Percentiles rank a stretch among this genome's conserved stretches.
Conservation (phyloP, 1,140 invertebrate species). For the Drosophila jambulina region DNA sequence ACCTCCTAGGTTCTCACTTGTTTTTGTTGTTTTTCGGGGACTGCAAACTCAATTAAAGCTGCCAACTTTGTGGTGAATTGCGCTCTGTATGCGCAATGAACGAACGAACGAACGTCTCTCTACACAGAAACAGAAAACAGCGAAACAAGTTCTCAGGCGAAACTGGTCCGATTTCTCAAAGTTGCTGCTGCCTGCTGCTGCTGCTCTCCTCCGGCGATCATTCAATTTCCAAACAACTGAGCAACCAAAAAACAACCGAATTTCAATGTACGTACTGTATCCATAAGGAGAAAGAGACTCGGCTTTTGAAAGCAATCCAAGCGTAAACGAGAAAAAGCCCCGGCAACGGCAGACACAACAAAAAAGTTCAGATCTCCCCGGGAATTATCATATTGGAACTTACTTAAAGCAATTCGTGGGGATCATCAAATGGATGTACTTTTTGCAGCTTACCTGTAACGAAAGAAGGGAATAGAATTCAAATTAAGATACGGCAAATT, state of each 20-base stretch:
- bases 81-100: constrained; percentile 37
- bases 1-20: constrained; percentile 3
- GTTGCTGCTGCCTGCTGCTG: constrained; percentile 28
- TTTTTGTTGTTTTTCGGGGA: constrained; percentile 25
- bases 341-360: constrained; percentile 4
- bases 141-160: constrained; percentile 72
- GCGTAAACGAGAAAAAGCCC: constrained; percentile 15
- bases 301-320: constrained; percentile 28
- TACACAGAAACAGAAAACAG: constrained; percentile 15
- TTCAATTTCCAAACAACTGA: constrained; percentile 32
- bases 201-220: constrained; percentile 40
- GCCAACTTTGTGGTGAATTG: constrained; percentile 39
- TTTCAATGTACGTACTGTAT: constrained; percentile 48
- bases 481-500: constrained; percentile 14
- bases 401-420: neutral
- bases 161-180: constrained; percentile 72
- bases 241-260: constrained; percentile 35
- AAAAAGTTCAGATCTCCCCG: constrained; percentile 22
- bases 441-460: constrained; percentile 33
- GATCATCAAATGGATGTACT: neutral
- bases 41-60: constrained; percentile 71
- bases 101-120: constrained; percentile 12
- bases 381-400: constrained; percentile 28
- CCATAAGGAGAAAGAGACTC: constrained; percentile 2
- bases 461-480: constrained; percentile 4